These are phyloP conservation scores for Catonia carolina DNA, from an alignment of 2,888 invertebrate species.

Conservation along the genomic window DNA sequence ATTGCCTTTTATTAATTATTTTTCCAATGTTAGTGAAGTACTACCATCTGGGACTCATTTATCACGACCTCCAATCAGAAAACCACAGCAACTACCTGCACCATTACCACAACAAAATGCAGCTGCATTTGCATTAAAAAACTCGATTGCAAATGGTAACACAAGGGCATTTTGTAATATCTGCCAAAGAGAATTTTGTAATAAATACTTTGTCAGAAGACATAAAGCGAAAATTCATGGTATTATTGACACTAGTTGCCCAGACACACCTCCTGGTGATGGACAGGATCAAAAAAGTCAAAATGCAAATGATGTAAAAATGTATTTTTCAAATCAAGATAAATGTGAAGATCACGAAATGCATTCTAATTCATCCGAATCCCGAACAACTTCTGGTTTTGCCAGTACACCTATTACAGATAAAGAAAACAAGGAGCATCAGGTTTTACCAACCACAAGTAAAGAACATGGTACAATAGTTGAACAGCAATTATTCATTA, in stretches of 20 bases:
- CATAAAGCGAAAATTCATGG: conserved; percentile 94
- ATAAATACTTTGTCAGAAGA: conserved; percentile 84
- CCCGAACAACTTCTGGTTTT: background rate
- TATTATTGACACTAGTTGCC: conserved; percentile 42
- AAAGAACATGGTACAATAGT: too few relatives aligned
- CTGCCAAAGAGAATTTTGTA: conserved; percentile 88
- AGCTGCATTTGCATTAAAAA: background rate
- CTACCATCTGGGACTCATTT: conserved; percentile 14
- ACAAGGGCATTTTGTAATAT: conserved; percentile 81
- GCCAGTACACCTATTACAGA: background rate
- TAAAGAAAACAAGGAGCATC: conserved; percentile 1
- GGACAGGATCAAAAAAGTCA: conserved; percentile 25
- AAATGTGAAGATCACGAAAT: conserved; percentile 1
- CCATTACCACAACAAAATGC: background rate
- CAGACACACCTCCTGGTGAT: conserved; percentile 21
- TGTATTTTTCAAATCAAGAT: background rate
- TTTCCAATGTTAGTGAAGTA: conserved; percentile 28
- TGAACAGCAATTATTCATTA: too few relatives aligned
- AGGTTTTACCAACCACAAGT: too few relatives aligned
- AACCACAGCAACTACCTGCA: background rate
- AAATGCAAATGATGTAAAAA: background rate
- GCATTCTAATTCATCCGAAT: background rate
- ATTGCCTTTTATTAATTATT: conserved; percentile 31
- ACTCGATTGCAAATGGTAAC: conserved; percentile 25
- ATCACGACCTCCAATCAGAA: background rate